These are phyloP conservation scores for Crossaster papposus DNA, from an alignment of 53 echinoderm and acorn worm genomes.

Conservation along the genomic window DNA sequence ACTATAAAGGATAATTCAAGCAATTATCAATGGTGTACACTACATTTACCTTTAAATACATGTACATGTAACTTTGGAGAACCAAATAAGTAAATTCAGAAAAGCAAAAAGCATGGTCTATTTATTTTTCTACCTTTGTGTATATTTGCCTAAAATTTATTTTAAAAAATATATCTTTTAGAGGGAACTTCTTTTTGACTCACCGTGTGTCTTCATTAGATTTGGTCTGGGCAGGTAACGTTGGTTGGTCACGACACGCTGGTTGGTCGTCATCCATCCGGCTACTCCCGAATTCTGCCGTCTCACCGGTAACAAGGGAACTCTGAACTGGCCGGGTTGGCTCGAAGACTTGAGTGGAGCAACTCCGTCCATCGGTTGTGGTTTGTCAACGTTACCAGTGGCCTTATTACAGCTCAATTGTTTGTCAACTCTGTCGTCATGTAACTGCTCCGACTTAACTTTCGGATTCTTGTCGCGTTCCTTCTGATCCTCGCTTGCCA, in stretches of 20 bases:
- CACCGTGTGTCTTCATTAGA: background rate
- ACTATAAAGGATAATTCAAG: no score
- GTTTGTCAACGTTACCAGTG: background rate
- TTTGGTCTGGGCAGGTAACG: background rate
- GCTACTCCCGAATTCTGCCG: background rate
- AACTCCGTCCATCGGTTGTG: background rate
- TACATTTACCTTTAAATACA: no score
- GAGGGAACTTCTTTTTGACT: no score
- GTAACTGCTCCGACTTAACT: background rate
- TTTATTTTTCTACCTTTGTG: no score
- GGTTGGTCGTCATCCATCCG: background rate
- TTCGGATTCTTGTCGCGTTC: background rate
- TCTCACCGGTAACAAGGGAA: conserved; percentile 6
- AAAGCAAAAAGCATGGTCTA: no score
- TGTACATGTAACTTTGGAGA: no score
- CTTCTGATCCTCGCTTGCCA: background rate
- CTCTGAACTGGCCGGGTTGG: conserved; percentile 1
- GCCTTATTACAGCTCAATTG: background rate
- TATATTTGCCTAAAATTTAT: no score
- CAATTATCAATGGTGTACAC: no score
- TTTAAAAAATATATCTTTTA: no score
- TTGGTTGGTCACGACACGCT: no score
- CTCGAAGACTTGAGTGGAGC: background rate
- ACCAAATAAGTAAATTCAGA: no score
- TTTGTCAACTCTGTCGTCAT: background rate